phyloP scores from a whole-genome alignment of 2,888 invertebrate genomes.

The Boloria euphrosyne region DNA sequence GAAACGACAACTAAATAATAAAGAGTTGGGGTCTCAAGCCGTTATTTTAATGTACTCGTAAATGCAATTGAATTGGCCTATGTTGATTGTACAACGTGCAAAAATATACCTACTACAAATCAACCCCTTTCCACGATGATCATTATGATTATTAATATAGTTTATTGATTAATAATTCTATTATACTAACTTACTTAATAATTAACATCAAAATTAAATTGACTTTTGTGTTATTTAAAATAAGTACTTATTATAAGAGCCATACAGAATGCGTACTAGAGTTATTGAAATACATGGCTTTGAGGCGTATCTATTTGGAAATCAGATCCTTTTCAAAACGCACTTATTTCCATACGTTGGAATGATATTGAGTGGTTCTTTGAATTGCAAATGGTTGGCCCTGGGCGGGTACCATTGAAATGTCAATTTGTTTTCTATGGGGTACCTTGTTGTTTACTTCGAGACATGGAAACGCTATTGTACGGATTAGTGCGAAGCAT shows the following conservation, averaged over 20 bases:
- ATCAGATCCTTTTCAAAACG: conserved; percentile 74
- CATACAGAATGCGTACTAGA: not conserved
- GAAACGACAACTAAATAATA: too few species aligned
- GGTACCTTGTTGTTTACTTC: conserved; percentile 60
- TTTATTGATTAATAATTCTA: too few species aligned
- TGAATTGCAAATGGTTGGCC: conserved; percentile 78
- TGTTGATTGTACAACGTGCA: too few species aligned
- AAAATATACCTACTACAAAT: too few species aligned
- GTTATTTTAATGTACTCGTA: too few species aligned
- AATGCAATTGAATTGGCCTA: too few species aligned
- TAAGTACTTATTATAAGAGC: not conserved
- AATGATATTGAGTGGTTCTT: conserved; percentile 75
- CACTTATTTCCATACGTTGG: conserved; percentile 74
- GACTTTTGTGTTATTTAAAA: too few species aligned
- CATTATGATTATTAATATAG: too few species aligned
- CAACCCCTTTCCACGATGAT: too few species aligned
- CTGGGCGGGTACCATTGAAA: conserved; percentile 74
- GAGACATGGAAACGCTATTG: conserved; percentile 64
- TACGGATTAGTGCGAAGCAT: conserved; percentile 49
- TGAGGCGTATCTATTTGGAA: conserved; percentile 57
- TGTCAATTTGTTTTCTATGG: conserved; percentile 81
- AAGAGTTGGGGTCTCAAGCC: too few species aligned
- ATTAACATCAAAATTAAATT: not conserved
- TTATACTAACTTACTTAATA: too few species aligned
- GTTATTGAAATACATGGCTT: conserved; percentile 39